Conservation (phyloP, 2,113 vertebrate species). For the Scophthalmus maximus region DNA sequence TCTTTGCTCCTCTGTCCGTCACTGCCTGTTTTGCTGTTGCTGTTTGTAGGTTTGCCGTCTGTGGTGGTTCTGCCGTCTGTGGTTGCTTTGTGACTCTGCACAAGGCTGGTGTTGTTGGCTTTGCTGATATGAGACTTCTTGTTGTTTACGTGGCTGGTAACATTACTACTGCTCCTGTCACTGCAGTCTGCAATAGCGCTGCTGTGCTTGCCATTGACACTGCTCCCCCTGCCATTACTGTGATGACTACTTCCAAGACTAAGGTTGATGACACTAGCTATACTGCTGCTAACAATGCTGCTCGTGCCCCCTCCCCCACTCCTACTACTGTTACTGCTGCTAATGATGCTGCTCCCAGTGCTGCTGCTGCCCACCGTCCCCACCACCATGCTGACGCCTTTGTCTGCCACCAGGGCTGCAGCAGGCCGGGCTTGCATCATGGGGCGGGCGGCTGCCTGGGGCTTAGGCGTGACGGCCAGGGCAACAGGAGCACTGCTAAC, state of each 20-base stretch:
- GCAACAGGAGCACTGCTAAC: slow-evolving; percentile 89
- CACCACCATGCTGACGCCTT: slow-evolving; percentile 81
- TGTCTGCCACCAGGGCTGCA: slow-evolving; percentile 82
- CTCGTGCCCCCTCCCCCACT: slow-evolving; percentile 61
- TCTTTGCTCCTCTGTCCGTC: slow-evolving; percentile 38
- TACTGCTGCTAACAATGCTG: slow-evolving; percentile 56
- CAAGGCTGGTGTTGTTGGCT: slow-evolving; percentile 26
- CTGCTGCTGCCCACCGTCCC: slow-evolving; percentile 81
- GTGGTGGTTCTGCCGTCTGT: slow-evolving; percentile 69
- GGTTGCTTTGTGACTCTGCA: too few relatives aligned
- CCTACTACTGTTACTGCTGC: slow-evolving; percentile 65
- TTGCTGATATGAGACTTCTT: slow-evolving; percentile 42
- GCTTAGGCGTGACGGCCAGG: slow-evolving; percentile 88
- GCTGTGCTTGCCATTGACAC: slow-evolving; percentile 52
- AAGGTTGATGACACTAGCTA: slow-evolving; percentile 76
- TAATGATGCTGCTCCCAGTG: slow-evolving; percentile 67
- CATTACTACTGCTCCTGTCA: slow-evolving; percentile 52
- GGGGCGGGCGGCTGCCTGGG: slow-evolving; percentile 82
- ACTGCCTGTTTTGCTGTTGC: not conserved
- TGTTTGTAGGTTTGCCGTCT: slow-evolving; percentile 24
- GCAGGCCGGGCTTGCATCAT: slow-evolving; percentile 84
- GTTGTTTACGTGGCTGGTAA: slow-evolving; percentile 13
- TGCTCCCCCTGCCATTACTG: slow-evolving; percentile 55
- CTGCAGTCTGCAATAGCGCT: slow-evolving; percentile 27
- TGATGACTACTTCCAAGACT: slow-evolving; percentile 67